Evolutionary conservation across 2,888 invertebrate genomes (phyloP), one percentile per base, ranked within the genome.

Genomic region (Globia sparganii): DNA sequence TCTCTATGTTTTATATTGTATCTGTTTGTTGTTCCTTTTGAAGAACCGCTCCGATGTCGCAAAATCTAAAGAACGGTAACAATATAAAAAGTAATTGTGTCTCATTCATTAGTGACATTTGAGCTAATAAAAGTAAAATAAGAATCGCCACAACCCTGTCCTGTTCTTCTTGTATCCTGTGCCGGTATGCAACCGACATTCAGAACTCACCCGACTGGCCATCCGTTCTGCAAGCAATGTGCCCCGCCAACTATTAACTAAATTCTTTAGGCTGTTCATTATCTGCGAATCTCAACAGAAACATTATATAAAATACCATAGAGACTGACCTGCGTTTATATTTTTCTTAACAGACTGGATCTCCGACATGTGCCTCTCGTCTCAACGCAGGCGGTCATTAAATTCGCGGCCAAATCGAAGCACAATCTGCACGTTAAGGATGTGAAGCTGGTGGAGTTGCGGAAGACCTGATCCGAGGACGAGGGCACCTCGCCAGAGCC

Each of bases 321-420:
- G 28, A 15, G 2, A 18, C 31, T 25, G 3, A 69, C 15, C 31
- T 59, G 0, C 31, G 31, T 46, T 67, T 15, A 68, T 25, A 31
- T 71, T 66, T 69, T 34, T 9, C 2, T 56, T n/a, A 13, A 95
- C 87, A 97, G 98, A 89, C 93, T 98, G 90, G 98, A 98, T 91
- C 97, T 98, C 87, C 97, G 98, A 92, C 98, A 98, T 91, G 98
- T 98, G 58, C 97, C 98, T 11, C 98, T 98, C 89, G 98, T 98
- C 61, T 98, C 98, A 6, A 98, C 98, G 5, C 98, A 98, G 90
- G 98, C 98, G 25, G 97, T 98, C 58, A 98, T 98, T 90, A 98
- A 98, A 90, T 98, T 98, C 91, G 98, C 98, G 2, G 98, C 98
- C 81, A 98, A 98, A 89, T 98, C 98, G 81, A 98, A 98, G 91